A percentile compares a stretch with the other conserved stretches of the same genome.
These are phyloP conservation scores for Lagenorhynchus albirostris DNA, from an alignment of 2,113 vertebrate species.

Conservation along the genomic window DNA sequence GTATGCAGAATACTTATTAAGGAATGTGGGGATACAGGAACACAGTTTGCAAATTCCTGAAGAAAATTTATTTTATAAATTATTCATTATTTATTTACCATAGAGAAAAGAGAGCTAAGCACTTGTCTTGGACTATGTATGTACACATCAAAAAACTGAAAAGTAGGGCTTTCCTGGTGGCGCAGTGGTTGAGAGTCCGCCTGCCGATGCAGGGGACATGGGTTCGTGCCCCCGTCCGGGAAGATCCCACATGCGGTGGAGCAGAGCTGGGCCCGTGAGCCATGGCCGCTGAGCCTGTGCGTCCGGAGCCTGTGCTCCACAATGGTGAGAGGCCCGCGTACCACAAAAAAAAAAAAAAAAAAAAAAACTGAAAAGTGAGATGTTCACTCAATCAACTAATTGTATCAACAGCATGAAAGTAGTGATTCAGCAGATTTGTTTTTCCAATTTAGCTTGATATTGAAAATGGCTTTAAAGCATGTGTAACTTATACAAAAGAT, in stretches of 20 bases:
- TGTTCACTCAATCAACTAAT: background rate
- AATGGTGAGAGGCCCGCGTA: too few species aligned
- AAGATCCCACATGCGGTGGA: too few species aligned
- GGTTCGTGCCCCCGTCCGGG: accelerated
- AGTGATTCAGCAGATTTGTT: background rate
- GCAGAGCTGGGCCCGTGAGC: too few species aligned
- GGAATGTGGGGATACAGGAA: background rate
- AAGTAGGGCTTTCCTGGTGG: background rate
- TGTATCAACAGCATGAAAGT: background rate
- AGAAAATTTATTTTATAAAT: background rate
- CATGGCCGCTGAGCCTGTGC: too few species aligned
- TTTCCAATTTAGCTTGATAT: background rate
- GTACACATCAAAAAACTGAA: background rate
- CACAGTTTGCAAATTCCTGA: background rate
- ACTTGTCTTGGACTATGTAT: background rate
- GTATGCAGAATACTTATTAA: background rate
- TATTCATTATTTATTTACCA: background rate
- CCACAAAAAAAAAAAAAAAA: too few species aligned
- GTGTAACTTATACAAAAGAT: background rate
- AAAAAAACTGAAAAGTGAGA: background rate
- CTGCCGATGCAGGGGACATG: too few species aligned
- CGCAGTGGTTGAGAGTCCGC: too few species aligned
- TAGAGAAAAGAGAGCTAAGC: background rate
- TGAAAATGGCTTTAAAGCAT: background rate
- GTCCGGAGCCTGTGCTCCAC: too few species aligned